phyloP scores from a whole-genome alignment of 1,140 invertebrate genomes.

The Sitophilus oryzae region DNA sequence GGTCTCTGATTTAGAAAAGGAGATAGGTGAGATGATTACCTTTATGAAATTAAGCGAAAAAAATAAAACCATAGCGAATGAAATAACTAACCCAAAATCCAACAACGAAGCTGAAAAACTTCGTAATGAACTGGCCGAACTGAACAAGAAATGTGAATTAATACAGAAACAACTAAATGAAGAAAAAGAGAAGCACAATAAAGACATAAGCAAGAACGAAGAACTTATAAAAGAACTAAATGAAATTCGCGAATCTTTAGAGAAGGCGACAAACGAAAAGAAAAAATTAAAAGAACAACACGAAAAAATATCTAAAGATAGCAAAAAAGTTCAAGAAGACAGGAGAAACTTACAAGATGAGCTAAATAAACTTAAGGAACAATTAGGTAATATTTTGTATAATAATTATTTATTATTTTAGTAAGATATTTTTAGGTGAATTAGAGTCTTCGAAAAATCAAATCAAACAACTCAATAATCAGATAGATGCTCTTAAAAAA shows the following conservation, averaged over 20 bases:
- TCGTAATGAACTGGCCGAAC: conserved; percentile 32
- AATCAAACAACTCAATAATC: conserved; percentile 48
- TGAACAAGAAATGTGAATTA: conserved; percentile 28
- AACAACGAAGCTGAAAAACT: conserved; percentile 36
- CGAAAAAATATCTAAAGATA: conserved; percentile 47
- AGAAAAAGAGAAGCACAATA: conserved; percentile 48
- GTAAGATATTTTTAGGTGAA: conserved; percentile 41
- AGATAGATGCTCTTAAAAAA: conserved; percentile 47
- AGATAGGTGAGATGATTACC: conserved; percentile 67
- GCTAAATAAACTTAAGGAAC: conserved; percentile 50
- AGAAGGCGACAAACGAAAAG: conserved; percentile 47
- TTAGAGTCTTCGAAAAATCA: conserved; percentile 48
- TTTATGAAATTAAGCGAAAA: conserved; percentile 56
- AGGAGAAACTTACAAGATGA: conserved; percentile 55
- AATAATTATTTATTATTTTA: neutral
- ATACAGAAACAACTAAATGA: conserved; percentile 45
- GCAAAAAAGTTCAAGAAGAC: conserved; percentile 47
- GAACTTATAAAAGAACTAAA: conserved; percentile 47
- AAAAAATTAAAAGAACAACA: conserved; percentile 47
- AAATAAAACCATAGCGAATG: conserved; percentile 48
- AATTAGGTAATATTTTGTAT: conserved; percentile 36
- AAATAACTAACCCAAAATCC: conserved; percentile 46
- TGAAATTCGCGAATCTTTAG: conserved; percentile 46
- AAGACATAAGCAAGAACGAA: conserved; percentile 48
- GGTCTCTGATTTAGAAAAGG: conserved; percentile 71